These are phyloP conservation scores for Thysanoteuthis rhombus DNA, from an alignment of 2,888 invertebrate genomes.

Conservation along the genomic window DNA sequence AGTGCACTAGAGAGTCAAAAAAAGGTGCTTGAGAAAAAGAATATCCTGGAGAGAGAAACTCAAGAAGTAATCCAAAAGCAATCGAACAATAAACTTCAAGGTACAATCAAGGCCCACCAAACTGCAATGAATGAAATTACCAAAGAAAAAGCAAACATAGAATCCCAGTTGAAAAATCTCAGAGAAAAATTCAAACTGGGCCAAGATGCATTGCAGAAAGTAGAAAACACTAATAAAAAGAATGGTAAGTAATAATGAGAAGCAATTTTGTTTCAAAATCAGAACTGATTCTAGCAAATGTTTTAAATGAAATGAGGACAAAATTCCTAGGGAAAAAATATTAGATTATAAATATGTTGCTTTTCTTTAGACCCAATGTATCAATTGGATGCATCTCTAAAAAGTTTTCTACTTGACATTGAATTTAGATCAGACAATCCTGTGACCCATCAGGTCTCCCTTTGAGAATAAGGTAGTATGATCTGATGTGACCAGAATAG, in stretches of 20 bases:
- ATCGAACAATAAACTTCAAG: constrained; percentile 20
- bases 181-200: not conserved
- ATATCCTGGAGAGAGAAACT: not conserved
- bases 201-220: not conserved
- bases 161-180: not conserved
- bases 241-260: not conserved
- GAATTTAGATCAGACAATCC: no score
- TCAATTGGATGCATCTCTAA: no score
- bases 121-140: constrained; percentile 14
- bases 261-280: not conserved
- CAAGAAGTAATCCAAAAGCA: not conserved
- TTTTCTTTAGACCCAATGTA: no score
- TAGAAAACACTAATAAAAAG: not conserved
- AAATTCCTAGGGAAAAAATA: not conserved
- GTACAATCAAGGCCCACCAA: not conserved
- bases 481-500: no score
- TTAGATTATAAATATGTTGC: no score
- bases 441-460: no score
- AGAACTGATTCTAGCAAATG: not conserved
- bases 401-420: no score
- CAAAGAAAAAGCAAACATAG: not conserved
- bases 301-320: not conserved
- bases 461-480: no score
- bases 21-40: not conserved
- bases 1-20: not conserved